Evolutionary conservation across 2,888 invertebrate genomes (phyloP), one percentile per base, ranked within the genome.

Genomic region (Amiota mariae): DNA sequence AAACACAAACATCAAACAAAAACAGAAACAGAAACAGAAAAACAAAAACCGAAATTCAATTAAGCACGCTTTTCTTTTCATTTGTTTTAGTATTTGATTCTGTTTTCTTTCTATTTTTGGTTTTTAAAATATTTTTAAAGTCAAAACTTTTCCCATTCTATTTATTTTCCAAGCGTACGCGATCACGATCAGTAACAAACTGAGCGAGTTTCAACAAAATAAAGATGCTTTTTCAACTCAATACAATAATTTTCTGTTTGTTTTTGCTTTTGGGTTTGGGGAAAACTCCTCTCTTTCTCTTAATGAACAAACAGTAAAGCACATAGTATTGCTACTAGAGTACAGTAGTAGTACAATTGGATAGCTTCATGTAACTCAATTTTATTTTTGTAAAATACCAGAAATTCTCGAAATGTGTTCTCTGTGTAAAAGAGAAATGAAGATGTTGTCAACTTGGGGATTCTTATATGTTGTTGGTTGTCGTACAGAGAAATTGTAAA

Each of bases 71-170:
- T 63, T 24, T 12, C 51, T 54, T 68, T 20, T 51, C 24, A 13
- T 46, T 63, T n/a, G n/a, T n/a, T 63, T 63, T 63, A 36, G 36
- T 36, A 36, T 36, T 36, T 36, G 3, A 6, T 36, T 36, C 36
- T 18, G 36, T 11, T 48, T 66, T 49, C n/a, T 8, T 46, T 12
- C 67, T 54, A 54, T 68, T 68, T 54, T 68, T 13, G 54, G 66
- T 48, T 59, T 59, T 59, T 8, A 36, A 36, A 36, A 36, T 36
- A 4, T 13, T 11, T 20, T 11, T 15, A n/a, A 74, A 72, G 67
- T 67, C 77, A 79, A 83, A 82, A 76, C 82, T 81, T 83, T 85
- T 82, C 59, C 79, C 57, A 77, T 85, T 73, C 61, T 73, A 71
- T 67, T 72, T 24, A n/a, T 15, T 4, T 20, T 20, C 13, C 67